These are phyloP conservation scores for Cyprinodon tularosa DNA, from an alignment of 2,113 vertebrate genomes.

Conservation along the genomic window DNA sequence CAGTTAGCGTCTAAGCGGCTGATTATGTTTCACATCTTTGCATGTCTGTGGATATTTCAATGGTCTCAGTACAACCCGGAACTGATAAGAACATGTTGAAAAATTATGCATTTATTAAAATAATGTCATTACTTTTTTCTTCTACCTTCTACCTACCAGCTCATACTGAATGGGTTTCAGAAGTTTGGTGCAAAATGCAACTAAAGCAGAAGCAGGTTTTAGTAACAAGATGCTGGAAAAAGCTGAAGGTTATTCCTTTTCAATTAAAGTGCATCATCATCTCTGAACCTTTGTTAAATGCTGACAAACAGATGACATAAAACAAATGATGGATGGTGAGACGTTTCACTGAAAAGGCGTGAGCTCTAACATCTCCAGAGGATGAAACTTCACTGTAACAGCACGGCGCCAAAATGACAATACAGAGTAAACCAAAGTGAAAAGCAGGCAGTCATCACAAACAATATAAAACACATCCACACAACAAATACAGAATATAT, in stretches of 20 bases:
- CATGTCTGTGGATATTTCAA: background rate
- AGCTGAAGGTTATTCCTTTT: slow-evolving; percentile 2
- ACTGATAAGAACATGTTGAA: slow-evolving; percentile 25
- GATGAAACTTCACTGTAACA: slow-evolving; percentile 61
- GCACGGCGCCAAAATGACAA: slow-evolving; percentile 69
- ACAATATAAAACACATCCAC: slow-evolving; percentile 59
- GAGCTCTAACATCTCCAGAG: slow-evolving; percentile 60
- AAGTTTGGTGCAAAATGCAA: slow-evolving; percentile 30
- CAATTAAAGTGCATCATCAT: slow-evolving; percentile 13
- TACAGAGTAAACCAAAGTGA: slow-evolving; percentile 62
- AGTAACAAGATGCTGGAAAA: background rate
- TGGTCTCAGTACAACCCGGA: slow-evolving; percentile 31
- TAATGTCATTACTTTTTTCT: background rate
- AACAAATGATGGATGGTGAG: slow-evolving; percentile 60
- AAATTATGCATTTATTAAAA: slow-evolving; percentile 22
- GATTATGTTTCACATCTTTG: slow-evolving; percentile 36
- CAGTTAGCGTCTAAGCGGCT: slow-evolving; percentile 31
- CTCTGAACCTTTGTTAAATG: slow-evolving; percentile 27
- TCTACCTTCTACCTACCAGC: background rate
- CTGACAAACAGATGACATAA: slow-evolving; percentile 54
- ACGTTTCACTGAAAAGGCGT: slow-evolving; percentile 68
- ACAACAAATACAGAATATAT: slow-evolving; percentile 58
- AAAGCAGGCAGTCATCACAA: slow-evolving; percentile 60
- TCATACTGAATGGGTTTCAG: background rate
- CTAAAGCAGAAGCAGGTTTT: slow-evolving; percentile 21